Evolutionary conservation across 2,888 invertebrate genomes (phyloP).

Genomic region (Catocala nupta): DNA sequence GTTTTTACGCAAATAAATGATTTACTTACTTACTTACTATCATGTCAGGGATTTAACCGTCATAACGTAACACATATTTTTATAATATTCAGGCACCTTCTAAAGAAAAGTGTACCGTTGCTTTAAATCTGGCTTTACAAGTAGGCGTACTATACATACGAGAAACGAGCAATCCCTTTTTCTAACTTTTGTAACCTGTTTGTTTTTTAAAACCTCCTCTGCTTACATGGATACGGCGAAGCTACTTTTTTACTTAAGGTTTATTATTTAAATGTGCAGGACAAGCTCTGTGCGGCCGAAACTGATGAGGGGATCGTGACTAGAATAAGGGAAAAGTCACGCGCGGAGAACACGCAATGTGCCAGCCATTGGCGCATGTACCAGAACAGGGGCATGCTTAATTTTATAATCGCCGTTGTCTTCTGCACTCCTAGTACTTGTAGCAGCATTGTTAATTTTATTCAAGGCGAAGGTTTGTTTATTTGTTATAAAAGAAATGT

Average conservation of each 20-base stretch:
- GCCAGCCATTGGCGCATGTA: constrained; percentile 44
- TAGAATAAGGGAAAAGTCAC: constrained; percentile 41
- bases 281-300: constrained; percentile 45
- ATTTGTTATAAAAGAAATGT: background rate
- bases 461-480: no score
- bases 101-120: no score
- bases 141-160: no score
- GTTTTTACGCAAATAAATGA: no score
- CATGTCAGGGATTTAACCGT: no score
- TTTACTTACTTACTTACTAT: no score
- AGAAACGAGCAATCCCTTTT: no score
- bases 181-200: no score
- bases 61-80: no score
- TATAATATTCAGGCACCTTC: no score
- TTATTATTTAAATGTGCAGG: constrained; percentile 53
- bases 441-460: constrained; percentile 3
- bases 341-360: constrained; percentile 44
- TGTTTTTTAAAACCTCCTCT: constrained; percentile 5
- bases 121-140: background rate
- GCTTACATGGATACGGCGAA: constrained; percentile 13
- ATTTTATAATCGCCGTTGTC: constrained; percentile 48
- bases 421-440: constrained; percentile 16
- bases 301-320: constrained; percentile 54
- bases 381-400: constrained; percentile 41
- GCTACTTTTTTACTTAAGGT: constrained; percentile 35